Evolutionary conservation across 2,888 invertebrate genomes (phyloP), one percentile per base, ranked within the genome.

Genomic region (Cerceris rybyensis): DNA sequence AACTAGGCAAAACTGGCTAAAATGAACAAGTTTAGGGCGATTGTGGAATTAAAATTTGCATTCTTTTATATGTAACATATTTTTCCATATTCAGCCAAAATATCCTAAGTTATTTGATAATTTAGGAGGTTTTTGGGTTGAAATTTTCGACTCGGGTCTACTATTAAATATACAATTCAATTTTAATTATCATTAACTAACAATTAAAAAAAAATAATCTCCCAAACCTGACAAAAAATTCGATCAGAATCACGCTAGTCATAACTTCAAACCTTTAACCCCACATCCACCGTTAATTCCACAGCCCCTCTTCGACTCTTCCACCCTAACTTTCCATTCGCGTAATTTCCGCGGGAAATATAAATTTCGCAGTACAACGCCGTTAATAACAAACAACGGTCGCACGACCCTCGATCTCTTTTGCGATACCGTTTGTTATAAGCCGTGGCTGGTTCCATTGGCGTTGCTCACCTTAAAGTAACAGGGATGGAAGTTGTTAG

Each of bases 381-480:
- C 46, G 16, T 77, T 70, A 76, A 68, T 65, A 77, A 70, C 52
- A 42, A 66, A 61, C 50, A 43, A 54, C 28, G 28, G 28, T 66
- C 54, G 6, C 8, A 7, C 11, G 46, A 42, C 43, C 42, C 41
- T 63, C 50, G 17, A 39, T 58, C n/a, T 60, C 60, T 55, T 46
- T 13, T n/a, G 43, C 9, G 57, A 60, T 52, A 9, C 8, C 49
- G 54, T 73, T 64, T 59, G 28, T 76, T 64, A 68, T 54, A 60
- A 64, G 7, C 50, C 43, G 9, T 8, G 6, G 8, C 28, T 65
- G 52, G 13, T 63, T 66, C 46, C 42, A 8, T 57, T 8, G 57
- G 28, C 7, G 39, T 17, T 58, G 14, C 41, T 50, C 6, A 60
- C 11, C 16, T 60, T 54, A 41, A 39, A 14, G 9, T 13, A 0